phyloP scores from a whole-genome alignment of 2,797 vertebrate species.

The Anguilla megastoma region DNA sequence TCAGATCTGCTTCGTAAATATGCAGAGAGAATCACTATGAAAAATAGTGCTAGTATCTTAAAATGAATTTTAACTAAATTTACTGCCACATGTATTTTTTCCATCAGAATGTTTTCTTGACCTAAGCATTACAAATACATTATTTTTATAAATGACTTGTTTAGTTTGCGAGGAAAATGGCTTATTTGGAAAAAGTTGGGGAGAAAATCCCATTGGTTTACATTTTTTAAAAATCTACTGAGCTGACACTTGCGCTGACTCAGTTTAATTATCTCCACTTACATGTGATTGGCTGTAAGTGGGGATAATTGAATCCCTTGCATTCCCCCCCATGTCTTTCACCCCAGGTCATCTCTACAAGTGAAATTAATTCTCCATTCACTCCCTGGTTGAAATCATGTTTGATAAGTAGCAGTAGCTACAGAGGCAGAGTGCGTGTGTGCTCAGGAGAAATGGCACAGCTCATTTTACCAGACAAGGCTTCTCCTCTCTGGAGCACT shows the following conservation, averaged over 20 bases:
- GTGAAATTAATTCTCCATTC: neutral
- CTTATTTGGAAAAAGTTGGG: neutral
- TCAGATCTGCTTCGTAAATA: neutral
- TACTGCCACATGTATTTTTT: neutral
- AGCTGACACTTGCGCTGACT: neutral
- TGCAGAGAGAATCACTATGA: neutral
- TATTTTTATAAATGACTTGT: neutral
- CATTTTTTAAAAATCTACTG: neutral
- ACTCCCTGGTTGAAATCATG: neutral
- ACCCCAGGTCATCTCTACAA: neutral
- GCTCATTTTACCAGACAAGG: slow-evolving; percentile 79
- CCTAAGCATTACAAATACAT: neutral
- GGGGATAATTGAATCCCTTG: neutral
- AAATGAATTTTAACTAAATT: neutral
- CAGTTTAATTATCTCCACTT: neutral
- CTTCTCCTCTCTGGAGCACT: slow-evolving; percentile 88
- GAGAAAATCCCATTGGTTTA: neutral
- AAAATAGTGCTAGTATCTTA: neutral
- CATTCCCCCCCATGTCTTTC: neutral
- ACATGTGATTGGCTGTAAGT: neutral
- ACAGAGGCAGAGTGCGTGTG: neutral
- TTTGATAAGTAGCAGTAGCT: neutral
- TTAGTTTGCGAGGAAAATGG: neutral
- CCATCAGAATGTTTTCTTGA: neutral
- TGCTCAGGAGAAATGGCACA: neutral